A percentile compares a stretch with the other conserved stretches of the same genome.
Conservation (phyloP, 2,113 vertebrate species). For the Aleadryas rufinucha region DNA sequence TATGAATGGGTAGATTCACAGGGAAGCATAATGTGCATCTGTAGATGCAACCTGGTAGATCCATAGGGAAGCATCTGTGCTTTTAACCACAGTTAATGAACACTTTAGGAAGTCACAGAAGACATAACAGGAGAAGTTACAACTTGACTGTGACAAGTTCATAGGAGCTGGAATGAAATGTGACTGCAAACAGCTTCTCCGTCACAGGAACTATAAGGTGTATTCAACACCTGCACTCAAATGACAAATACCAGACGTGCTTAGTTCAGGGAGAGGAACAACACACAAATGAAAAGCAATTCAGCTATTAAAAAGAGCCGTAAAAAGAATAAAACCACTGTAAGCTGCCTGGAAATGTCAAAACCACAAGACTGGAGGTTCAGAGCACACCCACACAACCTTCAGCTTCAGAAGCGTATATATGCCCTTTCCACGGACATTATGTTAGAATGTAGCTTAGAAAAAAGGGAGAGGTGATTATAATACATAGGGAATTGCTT, state of each 20-base stretch:
- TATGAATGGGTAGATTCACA: neutral
- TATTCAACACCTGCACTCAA: neutral
- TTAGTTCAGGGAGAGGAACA: neutral
- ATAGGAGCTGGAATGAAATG: neutral
- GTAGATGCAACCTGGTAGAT: no score
- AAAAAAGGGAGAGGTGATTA: neutral
- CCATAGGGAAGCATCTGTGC: neutral
- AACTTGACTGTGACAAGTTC: neutral
- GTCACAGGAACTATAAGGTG: neutral
- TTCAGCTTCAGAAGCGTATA: neutral
- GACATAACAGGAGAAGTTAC: accelerated
- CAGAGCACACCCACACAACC: neutral
- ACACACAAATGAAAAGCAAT: neutral
- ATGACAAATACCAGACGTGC: neutral
- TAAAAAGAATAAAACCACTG: neutral
- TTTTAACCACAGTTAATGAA: neutral
- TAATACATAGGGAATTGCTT: neutral
- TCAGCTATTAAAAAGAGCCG: neutral
- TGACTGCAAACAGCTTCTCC: neutral
- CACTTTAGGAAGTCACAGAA: neutral
- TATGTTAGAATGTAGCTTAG: neutral
- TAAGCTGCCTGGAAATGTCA: neutral
- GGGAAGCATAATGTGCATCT: neutral
- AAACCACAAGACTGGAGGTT: neutral
- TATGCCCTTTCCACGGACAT: no score